phyloP scores from a whole-genome alignment of 2,113 vertebrate species.

The Eptesicus fuscus region DNA sequence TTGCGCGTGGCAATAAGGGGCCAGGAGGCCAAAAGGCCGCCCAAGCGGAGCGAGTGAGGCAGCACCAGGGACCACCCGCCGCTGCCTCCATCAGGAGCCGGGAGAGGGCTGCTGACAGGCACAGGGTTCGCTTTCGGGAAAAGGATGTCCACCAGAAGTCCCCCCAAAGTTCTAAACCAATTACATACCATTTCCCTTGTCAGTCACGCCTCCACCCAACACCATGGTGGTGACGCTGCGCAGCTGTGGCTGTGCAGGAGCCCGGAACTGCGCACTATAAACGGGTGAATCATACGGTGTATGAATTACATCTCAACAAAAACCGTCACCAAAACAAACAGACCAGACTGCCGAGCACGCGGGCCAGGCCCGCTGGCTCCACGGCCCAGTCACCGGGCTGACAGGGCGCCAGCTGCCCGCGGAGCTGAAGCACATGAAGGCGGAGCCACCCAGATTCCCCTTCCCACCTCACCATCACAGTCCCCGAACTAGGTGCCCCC shows the following conservation, averaged over 20 bases:
- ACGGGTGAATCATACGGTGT: background rate
- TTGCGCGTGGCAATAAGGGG: background rate
- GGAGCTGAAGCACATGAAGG: background rate
- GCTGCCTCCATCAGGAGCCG: background rate
- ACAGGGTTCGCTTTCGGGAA: background rate
- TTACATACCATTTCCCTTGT: background rate
- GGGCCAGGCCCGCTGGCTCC: background rate
- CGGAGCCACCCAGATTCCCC: background rate
- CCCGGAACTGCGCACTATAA: background rate
- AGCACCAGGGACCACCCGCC: fast-evolving
- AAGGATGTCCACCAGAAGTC: background rate
- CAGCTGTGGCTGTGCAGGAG: background rate
- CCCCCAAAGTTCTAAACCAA: background rate
- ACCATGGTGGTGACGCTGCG: too few species aligned
- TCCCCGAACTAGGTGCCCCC: background rate
- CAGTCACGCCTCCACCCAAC: background rate
- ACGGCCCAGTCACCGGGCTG: fast-evolving
- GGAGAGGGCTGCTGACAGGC: background rate
- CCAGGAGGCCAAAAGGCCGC: background rate
- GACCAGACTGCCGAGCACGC: background rate
- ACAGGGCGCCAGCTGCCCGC: background rate
- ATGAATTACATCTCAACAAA: background rate
- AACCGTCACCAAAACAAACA: background rate
- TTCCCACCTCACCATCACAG: background rate
- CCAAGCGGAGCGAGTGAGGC: fast-evolving